Evolutionary conservation across 37 sponge, comb jelly and placozoan genomes (phyloP).

Genomic region (Oscarella lobularis): DNA sequence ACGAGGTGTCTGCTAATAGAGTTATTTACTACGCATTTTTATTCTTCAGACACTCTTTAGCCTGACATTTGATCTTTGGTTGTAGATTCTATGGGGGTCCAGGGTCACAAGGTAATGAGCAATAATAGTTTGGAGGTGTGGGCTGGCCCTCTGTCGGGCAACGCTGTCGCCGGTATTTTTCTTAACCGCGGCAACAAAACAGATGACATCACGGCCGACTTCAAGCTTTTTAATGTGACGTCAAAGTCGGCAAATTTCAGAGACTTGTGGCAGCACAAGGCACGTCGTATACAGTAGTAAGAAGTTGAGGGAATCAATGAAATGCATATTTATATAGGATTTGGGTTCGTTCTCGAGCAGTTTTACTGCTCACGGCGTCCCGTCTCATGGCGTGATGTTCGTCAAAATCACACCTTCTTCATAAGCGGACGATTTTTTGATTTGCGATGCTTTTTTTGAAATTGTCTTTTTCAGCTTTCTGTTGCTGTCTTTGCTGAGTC

Average conservation of each 20-base stretch:
- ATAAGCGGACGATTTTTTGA: too few species aligned
- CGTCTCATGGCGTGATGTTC: constrained; percentile 43
- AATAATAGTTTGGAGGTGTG: constrained; percentile 42
- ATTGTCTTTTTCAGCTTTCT: too few species aligned
- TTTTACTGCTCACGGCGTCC: constrained; percentile 29
- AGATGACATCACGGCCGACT: constrained; percentile 21
- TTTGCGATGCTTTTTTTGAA: too few species aligned
- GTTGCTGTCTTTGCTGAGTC: too few species aligned
- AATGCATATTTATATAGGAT: too few species aligned
- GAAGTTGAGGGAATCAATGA: too few species aligned
- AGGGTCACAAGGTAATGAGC: constrained; percentile 27
- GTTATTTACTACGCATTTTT: too few species aligned
- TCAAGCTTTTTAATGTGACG: constrained; percentile 23
- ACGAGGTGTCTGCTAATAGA: too few species aligned
- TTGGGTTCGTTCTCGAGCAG: constrained; percentile 21
- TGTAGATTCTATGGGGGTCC: constrained; percentile 20
- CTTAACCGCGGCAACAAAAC: constrained; percentile 28
- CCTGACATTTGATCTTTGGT: background rate
- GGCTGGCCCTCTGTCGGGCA: constrained; percentile 34
- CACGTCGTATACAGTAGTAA: too few species aligned
- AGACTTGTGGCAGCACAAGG: constrained; percentile 60
- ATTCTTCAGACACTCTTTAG: too few species aligned
- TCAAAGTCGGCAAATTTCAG: constrained; percentile 1
- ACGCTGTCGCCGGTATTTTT: constrained; percentile 31
- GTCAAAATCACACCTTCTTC: too few species aligned